phyloP scores from a whole-genome alignment of 1,140 invertebrate species.

The Aphelinus atriplicis region DNA sequence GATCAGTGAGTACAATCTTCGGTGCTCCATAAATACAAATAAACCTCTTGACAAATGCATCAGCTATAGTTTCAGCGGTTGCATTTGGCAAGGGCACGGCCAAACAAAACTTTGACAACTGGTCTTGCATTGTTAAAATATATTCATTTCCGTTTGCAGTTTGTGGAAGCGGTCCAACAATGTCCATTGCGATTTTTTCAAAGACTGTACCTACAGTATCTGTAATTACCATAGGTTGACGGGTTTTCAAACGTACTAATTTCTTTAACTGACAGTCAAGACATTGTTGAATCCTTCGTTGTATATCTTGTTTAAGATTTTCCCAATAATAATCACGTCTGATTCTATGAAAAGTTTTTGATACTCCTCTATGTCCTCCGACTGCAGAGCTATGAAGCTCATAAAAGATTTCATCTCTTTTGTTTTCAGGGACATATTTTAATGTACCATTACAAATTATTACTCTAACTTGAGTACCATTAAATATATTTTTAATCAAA shows the following conservation, averaged over 20 bases:
- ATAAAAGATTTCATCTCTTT: too few species aligned
- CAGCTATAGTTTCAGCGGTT: background rate
- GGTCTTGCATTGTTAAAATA: slow-evolving; percentile 27
- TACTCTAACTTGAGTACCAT: slow-evolving; percentile 5
- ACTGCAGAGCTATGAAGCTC: slow-evolving; percentile 27
- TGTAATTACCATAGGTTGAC: slow-evolving; percentile 6
- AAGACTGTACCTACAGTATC: slow-evolving; percentile 8
- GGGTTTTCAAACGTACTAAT: slow-evolving; percentile 27
- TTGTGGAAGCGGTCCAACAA: background rate
- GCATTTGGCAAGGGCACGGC: background rate
- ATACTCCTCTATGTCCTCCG: slow-evolving; percentile 38
- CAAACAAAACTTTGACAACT: slow-evolving; percentile 38
- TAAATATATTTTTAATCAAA: background rate
- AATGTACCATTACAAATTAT: too few species aligned
- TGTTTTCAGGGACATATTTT: too few species aligned
- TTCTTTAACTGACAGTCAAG: slow-evolving; percentile 37
- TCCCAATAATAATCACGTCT: slow-evolving; percentile 40
- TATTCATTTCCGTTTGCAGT: slow-evolving; percentile 2
- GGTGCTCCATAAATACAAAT: slow-evolving; percentile 35
- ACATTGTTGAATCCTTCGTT: slow-evolving; percentile 34
- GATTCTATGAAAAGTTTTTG: slow-evolving; percentile 35
- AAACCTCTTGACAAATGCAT: slow-evolving; percentile 37
- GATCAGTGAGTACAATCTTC: slow-evolving; percentile 18
- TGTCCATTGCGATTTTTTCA: slow-evolving; percentile 27
- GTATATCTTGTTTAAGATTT: slow-evolving; percentile 37